Base-by-base conservation (phyloP, 2,113 vertebrate genomes). In the Rana temporaria region DNA sequence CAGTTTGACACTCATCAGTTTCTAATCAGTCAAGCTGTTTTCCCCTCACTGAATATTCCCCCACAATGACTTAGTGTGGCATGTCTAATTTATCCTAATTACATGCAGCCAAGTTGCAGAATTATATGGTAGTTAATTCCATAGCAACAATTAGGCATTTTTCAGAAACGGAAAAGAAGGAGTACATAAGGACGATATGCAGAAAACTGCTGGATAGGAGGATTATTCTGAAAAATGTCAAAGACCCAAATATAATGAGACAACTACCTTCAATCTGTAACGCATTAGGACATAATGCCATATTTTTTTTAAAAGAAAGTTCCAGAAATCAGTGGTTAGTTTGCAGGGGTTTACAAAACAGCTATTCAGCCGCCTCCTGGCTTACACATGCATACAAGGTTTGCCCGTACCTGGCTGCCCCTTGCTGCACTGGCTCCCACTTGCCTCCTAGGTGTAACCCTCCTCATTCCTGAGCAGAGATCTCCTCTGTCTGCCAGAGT, bases 31-130 rank as follows among this genome's bases (percentile, higher is more conserved):
- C 56, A 24, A 42, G n/a, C 48, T 79, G 30, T 18, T 38, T 79
- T 79, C 30, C 34, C 64, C 38, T 32, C 53, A 67, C 22, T 57
- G 64, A 59, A 79, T 69, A 79, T 68, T 79, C 77, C 52, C 12
- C n/a, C 65, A 68, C 77, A 79, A 79, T 69, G 34, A 52, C 59
- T 79, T 62, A 68, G 24, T 79, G 18, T 79, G 64, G 77, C 64
- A 79, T 57, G 55, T 38, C 53, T 79, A 68, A 79, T 79, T 57
- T 79, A 68, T 79, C n/a, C 16, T 22, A 79, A 32, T 79, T 68
- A 69, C 57, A 20, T 69, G 53, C 77, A 56, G 53, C 64, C 53
- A 24, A 60, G 65, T 53, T 57, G 66, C 52, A 79, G 18, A 12
- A n/a, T 42, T 16, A 34, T 53, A 56, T 55, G 20, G 48, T 59